Evolutionary conservation across 2,888 invertebrate genomes (phyloP), one percentile per base, ranked within the genome.

Genomic region (Coleophora flavipennella): DNA sequence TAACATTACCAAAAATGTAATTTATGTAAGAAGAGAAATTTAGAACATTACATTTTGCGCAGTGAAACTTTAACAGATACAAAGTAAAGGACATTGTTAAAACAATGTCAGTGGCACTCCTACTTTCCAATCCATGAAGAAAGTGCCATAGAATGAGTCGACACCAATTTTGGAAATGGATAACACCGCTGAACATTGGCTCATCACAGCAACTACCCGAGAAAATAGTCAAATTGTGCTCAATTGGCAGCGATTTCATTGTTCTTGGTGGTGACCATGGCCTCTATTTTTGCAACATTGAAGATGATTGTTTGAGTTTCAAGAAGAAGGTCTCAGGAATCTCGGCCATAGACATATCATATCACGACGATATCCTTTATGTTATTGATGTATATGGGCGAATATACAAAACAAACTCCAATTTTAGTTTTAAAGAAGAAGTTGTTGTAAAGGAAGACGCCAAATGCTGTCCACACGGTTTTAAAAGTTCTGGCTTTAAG

Each of bases 401-500:
- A 44, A 85, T 90, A 14, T 86, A 86, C 53, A 88, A 87, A 67
- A 73, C 86, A 49, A 86, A 85, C 60, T 70, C 86, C 35, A 75
- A 75, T 57, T 78, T 90, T 55, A 86, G 83, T 59, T 67, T 80
- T 42, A 69, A 87, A 46, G 87, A 88, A 61, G 90, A 89, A 67
- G 86, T 91, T 40, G 57, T 87, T 39, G 77, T 91, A 20, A 85
- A 86, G 49, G 90, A 91, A 55, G 90, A 91, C 49, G 76, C 87
- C 2, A 89, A 87, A 60, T 87, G 85, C 57, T 91, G 91, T 53
- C 84, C 85, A 33, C 90, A 90, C 51, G 91, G 91, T 44, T 89
- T 88, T 60, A 88, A 87, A 55, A 87, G 87, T 53, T 87, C 87
- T 39, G 87, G 85, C 57, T 87, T 83, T 51, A 86, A 87, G 64